Evolutionary conservation across 2,888 invertebrate genomes (phyloP).

Genomic region (Blastobasis adustella): DNA sequence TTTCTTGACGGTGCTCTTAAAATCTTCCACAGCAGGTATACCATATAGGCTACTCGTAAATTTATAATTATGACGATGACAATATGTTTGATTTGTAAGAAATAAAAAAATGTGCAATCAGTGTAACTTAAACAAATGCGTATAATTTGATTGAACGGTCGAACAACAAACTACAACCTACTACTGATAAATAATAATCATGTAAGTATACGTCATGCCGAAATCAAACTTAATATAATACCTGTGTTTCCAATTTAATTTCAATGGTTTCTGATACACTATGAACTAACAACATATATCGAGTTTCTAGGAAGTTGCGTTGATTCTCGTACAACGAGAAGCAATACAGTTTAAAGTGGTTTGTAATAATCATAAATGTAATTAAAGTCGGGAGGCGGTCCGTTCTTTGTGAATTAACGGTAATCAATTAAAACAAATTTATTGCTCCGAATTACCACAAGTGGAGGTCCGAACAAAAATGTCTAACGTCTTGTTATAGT

Average conservation of each 20-base stretch:
- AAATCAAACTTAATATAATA: too few relatives aligned
- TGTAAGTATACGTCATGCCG: too few relatives aligned
- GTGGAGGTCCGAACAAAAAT: slow-evolving; percentile 39
- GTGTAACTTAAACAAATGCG: too few relatives aligned
- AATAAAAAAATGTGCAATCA: too few relatives aligned
- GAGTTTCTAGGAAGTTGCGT: background rate
- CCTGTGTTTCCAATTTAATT: background rate
- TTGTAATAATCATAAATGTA: slow-evolving; percentile 53
- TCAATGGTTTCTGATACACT: background rate
- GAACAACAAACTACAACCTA: too few relatives aligned
- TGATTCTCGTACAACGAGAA: background rate
- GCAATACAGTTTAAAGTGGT: slow-evolving; percentile 33
- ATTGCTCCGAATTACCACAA: slow-evolving; percentile 40
- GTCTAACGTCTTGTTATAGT: slow-evolving; percentile 45
- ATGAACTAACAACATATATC: background rate
- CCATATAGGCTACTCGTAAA: too few relatives aligned
- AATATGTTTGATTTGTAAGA: too few relatives aligned
- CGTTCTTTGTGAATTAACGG: slow-evolving; percentile 54
- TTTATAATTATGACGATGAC: too few relatives aligned
- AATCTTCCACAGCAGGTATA: background rate
- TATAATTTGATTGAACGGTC: too few relatives aligned
- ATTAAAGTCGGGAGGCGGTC: slow-evolving; percentile 53
- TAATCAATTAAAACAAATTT: slow-evolving; percentile 63
- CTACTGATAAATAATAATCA: too few relatives aligned
- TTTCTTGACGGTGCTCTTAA: slow-evolving; percentile 12